Base-by-base conservation (phyloP, 2,797 vertebrate species). In the Phalloptychus januarius region DNA sequence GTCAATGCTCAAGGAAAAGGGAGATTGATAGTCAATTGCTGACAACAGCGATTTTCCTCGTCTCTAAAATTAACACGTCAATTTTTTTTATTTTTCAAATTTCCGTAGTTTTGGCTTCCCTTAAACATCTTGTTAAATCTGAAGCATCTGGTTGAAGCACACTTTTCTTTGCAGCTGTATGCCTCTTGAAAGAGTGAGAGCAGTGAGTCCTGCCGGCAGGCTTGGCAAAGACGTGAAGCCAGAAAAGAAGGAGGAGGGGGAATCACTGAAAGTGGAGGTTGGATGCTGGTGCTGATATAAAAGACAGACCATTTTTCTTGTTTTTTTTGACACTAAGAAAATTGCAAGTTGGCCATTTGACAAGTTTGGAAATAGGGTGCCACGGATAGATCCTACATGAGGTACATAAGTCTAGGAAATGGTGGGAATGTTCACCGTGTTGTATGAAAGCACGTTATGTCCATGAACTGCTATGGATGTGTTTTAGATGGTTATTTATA, bases 1-100 rank as follows among this genome's bases (percentile, higher is more conserved):
- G 79, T 84, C 78, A 77, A 74, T 69, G 72, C 79, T 80, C 54
- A 80, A 76, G 75, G 81, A 85, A 82, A 40, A 72, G 63, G 33
- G 69, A 56, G 38, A 85, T 67, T 80, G 58, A 79, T 73, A 42
- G 61, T 75, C 69, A 13, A 23, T 86, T 45, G 71, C 70, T 84
- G 72, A 74, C 79, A 80, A 46, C 40, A 16, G 23, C 75, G 42
- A 75, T 76, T 79, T 87, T 72, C 3, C n/a, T 54, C 7, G 2
- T 78, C 45, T 82, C 61, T 36, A 33, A 50, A 36, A 45, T 48
- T 72, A 72, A 48, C 25, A 42, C 79, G 80, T 80, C 74, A 48
- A 40, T 36, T 36, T 18, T 16, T 8, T 50, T n/a, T n/a, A n/a
- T n/a, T 23, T 36, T 36, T 65, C 18, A 18, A 56, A 23, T 11